A percentile compares a stretch with the other conserved stretches of the same genome.
phyloP scores from a whole-genome alignment of 2,113 vertebrate genomes.

The Pygathrix nemaeus region DNA sequence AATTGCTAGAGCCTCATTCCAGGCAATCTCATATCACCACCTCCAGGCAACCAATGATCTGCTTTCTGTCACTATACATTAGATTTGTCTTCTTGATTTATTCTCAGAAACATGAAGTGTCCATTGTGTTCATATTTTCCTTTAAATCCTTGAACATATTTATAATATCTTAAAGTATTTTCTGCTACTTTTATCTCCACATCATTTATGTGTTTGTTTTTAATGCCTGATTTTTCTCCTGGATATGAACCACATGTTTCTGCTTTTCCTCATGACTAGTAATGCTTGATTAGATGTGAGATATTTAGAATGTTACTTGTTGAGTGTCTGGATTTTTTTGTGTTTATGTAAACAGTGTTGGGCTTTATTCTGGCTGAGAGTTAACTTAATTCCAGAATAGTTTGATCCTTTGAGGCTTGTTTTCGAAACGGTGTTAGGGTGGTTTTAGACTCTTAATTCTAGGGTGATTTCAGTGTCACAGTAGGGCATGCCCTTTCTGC shows the following conservation, averaged over 20 bases:
- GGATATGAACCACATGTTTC: background rate
- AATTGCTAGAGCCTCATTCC: background rate
- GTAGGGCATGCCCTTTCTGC: background rate
- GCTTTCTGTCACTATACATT: background rate
- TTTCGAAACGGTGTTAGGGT: background rate
- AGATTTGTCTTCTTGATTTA: background rate
- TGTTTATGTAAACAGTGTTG: background rate
- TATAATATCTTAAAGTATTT: background rate
- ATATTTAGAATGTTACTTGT: background rate
- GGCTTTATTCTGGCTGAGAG: background rate
- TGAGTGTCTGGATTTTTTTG: background rate
- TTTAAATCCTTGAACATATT: background rate
- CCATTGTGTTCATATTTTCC: background rate
- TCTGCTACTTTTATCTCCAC: background rate
- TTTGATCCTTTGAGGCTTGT: background rate
- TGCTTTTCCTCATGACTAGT: background rate
- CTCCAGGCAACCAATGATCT: background rate
- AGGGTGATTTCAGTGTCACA: background rate
- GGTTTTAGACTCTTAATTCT: background rate
- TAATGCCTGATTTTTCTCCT: background rate
- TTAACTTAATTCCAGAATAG: background rate
- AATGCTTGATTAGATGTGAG: background rate
- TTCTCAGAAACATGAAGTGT: background rate
- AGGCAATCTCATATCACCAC: background rate
- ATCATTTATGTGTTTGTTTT: background rate